Conservation (phyloP, 1,140 invertebrate species). For the Tetramorium parvispinum region DNA sequence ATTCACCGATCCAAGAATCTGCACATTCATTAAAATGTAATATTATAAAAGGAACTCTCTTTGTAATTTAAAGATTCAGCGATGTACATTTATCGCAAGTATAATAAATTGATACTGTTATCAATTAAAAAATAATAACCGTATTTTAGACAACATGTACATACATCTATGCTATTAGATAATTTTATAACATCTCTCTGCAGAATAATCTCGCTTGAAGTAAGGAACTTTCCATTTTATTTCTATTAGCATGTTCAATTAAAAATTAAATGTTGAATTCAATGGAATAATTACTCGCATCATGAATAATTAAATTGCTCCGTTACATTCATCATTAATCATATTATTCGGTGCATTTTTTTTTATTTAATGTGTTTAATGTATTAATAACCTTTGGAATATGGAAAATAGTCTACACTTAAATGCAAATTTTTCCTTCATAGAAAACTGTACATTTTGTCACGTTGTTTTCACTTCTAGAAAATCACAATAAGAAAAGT, state of each 20-base stretch:
- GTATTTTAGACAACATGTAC: not conserved
- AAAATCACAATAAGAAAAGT: not conserved
- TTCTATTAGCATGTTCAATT: constrained; percentile 23
- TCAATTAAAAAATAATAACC: not conserved
- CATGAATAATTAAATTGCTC: constrained; percentile 11
- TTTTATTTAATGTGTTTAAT: constrained; percentile 24
- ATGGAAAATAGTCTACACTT: not conserved
- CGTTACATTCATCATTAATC: not conserved
- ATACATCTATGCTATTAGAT: constrained; percentile 1
- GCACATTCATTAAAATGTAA: constrained; percentile 33
- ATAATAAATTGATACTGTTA: not conserved
- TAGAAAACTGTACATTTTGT: not conserved
- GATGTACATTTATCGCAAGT: not conserved
- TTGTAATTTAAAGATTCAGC: not conserved
- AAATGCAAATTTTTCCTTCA: not conserved
- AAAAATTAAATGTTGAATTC: constrained; percentile 30
- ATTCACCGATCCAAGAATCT: constrained; percentile 19
- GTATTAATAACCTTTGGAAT: not conserved
- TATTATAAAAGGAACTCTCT: not conserved
- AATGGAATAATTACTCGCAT: constrained; percentile 7
- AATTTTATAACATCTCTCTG: constrained; percentile 40
- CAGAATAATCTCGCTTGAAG: not conserved
- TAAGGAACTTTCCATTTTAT: constrained; percentile 7
- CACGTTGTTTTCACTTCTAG: not conserved
- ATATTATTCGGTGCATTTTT: constrained; percentile 12